Evolutionary conservation across 2,113 vertebrate genomes (phyloP).

Genomic region (Poeciliopsis retropinna): DNA sequence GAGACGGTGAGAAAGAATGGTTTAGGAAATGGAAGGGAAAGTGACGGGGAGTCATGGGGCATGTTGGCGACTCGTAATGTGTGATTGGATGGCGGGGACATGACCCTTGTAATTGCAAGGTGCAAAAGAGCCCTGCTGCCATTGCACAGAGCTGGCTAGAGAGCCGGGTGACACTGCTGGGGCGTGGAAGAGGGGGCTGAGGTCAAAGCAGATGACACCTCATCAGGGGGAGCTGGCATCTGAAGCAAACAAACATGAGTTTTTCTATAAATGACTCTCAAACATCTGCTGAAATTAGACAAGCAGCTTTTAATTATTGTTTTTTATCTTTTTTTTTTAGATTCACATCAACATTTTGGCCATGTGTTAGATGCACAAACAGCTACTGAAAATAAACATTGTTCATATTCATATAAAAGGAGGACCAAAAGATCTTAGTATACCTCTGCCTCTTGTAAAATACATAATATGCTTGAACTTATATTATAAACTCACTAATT

Average conservation of each 20-base stretch:
- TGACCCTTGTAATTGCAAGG: constrained; percentile 68
- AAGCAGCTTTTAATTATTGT: background rate
- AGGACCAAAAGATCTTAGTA: background rate
- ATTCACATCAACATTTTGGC: background rate
- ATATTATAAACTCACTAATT: no score
- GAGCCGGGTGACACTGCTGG: constrained; percentile 31
- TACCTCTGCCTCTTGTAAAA: no score
- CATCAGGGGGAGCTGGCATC: constrained; percentile 49
- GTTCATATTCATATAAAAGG: background rate
- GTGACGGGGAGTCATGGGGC: constrained; percentile 44
- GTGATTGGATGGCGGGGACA: constrained; percentile 69
- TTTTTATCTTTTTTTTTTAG: no score
- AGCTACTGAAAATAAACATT: background rate
- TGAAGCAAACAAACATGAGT: constrained; percentile 40
- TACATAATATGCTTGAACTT: no score
- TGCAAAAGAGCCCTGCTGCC: constrained; percentile 71
- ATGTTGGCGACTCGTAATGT: constrained; percentile 59
- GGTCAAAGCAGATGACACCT: constrained; percentile 59
- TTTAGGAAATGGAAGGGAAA: constrained; percentile 16
- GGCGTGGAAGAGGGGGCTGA: constrained; percentile 25
- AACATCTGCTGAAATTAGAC: background rate
- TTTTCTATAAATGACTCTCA: background rate
- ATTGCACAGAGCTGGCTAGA: constrained; percentile 58
- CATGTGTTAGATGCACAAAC: background rate
- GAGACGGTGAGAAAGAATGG: constrained; percentile 20